Percentiles rank a stretch among this genome's conserved stretches.
Conservation (phyloP, 2,888 invertebrate species). For the Barypeithes pellucidus region DNA sequence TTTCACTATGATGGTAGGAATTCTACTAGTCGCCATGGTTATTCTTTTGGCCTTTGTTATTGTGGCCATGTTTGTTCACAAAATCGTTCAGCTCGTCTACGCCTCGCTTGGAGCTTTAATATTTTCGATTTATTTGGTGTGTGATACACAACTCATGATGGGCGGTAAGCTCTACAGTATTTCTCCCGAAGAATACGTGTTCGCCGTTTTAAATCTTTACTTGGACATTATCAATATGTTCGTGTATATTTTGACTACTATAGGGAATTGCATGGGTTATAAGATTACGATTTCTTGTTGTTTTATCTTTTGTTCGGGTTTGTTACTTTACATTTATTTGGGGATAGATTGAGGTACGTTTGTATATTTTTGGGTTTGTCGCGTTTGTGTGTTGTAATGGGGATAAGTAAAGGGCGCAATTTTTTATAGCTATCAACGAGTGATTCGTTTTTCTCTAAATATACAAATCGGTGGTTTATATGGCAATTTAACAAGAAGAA, state of each 20-base stretch:
- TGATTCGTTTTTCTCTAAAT: too few species aligned
- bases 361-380: not conserved
- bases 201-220: slow-evolving; percentile 92
- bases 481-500: too few species aligned
- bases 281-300: not conserved
- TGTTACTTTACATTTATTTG: not conserved
- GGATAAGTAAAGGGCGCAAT: too few species aligned
- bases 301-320: slow-evolving; percentile 21
- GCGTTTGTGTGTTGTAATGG: too few species aligned
- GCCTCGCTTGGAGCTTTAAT: slow-evolving; percentile 89
- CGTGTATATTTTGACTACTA: slow-evolving; percentile 87
- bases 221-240: slow-evolving; percentile 93
- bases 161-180: slow-evolving; percentile 73
- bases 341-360: slow-evolving; percentile 3
- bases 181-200: slow-evolving; percentile 75
- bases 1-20: slow-evolving; percentile 66
- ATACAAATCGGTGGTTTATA: too few species aligned
- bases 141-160: slow-evolving; percentile 67
- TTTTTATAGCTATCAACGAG: not conserved
- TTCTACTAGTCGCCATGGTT: slow-evolving; percentile 64
- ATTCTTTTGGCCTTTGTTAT: slow-evolving; percentile 64
- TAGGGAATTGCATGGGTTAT: slow-evolving; percentile 75
- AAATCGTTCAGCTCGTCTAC: slow-evolving; percentile 82
- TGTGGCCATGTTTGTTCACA: slow-evolving; percentile 67
- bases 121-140: slow-evolving; percentile 81